Conservation (phyloP, 2,797 vertebrate genomes). For the Dendrocincla fuliginosa region DNA sequence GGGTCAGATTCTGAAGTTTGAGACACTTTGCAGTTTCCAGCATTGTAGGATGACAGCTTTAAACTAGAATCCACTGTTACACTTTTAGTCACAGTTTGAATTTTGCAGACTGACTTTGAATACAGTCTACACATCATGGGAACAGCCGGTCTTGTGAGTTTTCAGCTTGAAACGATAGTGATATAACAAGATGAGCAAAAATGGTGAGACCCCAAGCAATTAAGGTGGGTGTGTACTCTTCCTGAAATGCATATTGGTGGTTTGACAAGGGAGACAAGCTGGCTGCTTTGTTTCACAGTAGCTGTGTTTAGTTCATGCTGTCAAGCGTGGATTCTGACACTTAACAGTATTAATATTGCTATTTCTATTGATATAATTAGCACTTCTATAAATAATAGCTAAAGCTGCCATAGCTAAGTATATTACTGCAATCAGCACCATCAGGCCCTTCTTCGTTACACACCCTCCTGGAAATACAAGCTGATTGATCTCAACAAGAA, state of each 20-base stretch:
- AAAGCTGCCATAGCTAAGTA: conserved; percentile 73
- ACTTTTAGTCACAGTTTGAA: conserved; percentile 37
- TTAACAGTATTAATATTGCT: conserved; percentile 80
- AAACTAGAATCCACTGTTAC: conserved; percentile 11
- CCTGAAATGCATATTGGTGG: conserved; percentile 74
- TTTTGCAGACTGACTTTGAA: conserved; percentile 43
- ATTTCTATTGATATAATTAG: conserved; percentile 83
- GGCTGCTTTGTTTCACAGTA: conserved; percentile 78
- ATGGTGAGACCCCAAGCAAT: conserved; percentile 63
- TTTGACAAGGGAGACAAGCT: conserved; percentile 76
- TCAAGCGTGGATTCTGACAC: conserved; percentile 77
- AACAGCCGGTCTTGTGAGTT: conserved; percentile 28
- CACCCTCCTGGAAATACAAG: conserved; percentile 52
- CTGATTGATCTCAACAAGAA: conserved; percentile 44
- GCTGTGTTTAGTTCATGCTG: conserved; percentile 75
- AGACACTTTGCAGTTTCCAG: not conserved
- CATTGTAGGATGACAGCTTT: conserved; percentile 21
- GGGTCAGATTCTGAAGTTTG: conserved; percentile 12
- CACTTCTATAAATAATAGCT: conserved; percentile 77
- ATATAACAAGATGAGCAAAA: conserved; percentile 66
- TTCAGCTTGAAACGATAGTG: conserved; percentile 58
- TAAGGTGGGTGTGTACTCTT: conserved; percentile 70
- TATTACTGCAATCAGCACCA: conserved; percentile 67
- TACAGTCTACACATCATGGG: not conserved
- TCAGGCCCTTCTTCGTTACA: conserved; percentile 60